A percentile compares a stretch with the other conserved stretches of the same genome.
phyloP scores from a whole-genome alignment of 1,140 invertebrate genomes.

The Zaprionus vittiger region DNA sequence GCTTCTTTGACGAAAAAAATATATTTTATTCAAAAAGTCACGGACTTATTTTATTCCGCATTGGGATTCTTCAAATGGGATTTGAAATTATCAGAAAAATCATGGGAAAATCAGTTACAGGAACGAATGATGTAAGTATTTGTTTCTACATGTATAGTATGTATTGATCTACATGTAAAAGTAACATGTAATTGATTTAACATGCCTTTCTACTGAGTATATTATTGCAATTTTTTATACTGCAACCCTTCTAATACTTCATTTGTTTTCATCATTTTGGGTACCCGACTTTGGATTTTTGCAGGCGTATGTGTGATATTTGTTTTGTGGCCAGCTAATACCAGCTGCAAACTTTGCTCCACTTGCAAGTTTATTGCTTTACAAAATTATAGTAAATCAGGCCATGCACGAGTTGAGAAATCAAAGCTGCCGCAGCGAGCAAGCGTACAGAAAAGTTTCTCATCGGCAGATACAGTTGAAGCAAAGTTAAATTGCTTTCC shows the following conservation, averaged over 20 bases:
- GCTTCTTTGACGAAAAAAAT: too few relatives aligned
- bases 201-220: not conserved
- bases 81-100: too few relatives aligned
- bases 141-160: not conserved
- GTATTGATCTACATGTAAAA: not conserved
- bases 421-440: conserved; percentile 62
- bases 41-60: too few relatives aligned
- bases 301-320: conserved; percentile 15
- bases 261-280: conserved; percentile 46
- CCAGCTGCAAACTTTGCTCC: conserved; percentile 47
- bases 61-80: too few relatives aligned
- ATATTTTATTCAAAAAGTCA: too few relatives aligned
- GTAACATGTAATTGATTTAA: not conserved
- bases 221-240: not conserved
- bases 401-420: conserved; percentile 67
- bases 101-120: too few relatives aligned
- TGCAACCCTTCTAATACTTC: not conserved
- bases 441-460: conserved; percentile 48
- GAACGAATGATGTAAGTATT: too few relatives aligned
- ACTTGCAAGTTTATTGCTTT: conserved; percentile 67
- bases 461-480: conserved; percentile 34
- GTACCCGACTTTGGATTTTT: conserved; percentile 23
- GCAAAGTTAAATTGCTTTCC: conserved; percentile 72
- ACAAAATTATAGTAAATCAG: conserved; percentile 80
- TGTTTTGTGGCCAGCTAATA: conserved; percentile 34